phyloP scores from a whole-genome alignment of 1,140 invertebrate species.

The Platyura marginata region DNA sequence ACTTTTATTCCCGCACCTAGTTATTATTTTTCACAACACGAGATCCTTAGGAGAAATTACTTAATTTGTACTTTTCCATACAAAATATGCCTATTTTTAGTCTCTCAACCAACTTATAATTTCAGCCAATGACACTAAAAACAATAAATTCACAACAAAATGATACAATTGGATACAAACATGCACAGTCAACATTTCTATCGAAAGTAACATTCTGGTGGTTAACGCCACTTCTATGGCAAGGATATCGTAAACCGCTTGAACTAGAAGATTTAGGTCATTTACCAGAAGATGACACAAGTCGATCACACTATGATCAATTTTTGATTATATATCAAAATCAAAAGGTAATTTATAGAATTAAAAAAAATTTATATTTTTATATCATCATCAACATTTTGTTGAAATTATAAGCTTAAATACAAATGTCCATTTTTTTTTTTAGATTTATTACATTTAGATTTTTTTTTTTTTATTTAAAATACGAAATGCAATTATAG shows the following conservation, averaged over 20 bases:
- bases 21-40: not conserved
- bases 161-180: constrained; percentile 26
- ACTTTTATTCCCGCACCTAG: not conserved
- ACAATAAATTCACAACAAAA: not conserved
- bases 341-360: constrained; percentile 2
- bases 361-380: too few species aligned
- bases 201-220: constrained; percentile 62
- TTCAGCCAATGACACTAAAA: not conserved
- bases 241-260: constrained; percentile 43
- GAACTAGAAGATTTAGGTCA: constrained; percentile 49
- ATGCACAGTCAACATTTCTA: constrained; percentile 40
- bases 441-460: too few species aligned
- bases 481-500: too few species aligned
- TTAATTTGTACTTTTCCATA: not conserved
- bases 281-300: constrained; percentile 41
- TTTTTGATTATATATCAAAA: constrained; percentile 21
- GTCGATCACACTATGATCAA: constrained; percentile 20
- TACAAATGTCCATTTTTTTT: too few species aligned
- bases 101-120: not conserved
- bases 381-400: too few species aligned
- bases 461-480: too few species aligned
- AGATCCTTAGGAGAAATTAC: not conserved
- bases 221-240: constrained; percentile 43
- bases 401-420: too few species aligned
- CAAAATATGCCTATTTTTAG: not conserved